Evolutionary conservation across 2,888 invertebrate species (phyloP).

Genomic region (Aleiodes alternator): DNA sequence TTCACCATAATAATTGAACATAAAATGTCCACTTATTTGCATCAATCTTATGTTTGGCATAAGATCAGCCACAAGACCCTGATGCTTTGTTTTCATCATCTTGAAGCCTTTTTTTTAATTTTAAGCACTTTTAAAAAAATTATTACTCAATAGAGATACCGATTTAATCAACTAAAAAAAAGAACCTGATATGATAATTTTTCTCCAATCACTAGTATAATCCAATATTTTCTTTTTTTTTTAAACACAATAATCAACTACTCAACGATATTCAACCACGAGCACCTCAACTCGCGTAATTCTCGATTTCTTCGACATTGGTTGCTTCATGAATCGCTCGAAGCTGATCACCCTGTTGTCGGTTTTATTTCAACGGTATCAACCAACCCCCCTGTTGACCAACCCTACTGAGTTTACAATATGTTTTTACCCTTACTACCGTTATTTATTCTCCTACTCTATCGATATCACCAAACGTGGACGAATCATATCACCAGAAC

Average conservation of each 20-base stretch:
- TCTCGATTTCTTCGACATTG: slow-evolving; percentile 51
- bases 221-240: too few species aligned
- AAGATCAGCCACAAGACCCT: slow-evolving; percentile 88
- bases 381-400: slow-evolving; percentile 18
- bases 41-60: slow-evolving; percentile 89
- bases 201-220: not conserved
- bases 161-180: not conserved
- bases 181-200: not conserved
- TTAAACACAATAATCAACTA: slow-evolving; percentile 7
- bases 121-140: not conserved
- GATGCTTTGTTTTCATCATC: slow-evolving; percentile 79
- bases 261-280: slow-evolving; percentile 28
- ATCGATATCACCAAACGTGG: slow-evolving; percentile 66
- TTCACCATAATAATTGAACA: slow-evolving; percentile 84
- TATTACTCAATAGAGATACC: too few species aligned
- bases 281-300: slow-evolving; percentile 53
- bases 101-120: slow-evolving; percentile 54
- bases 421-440: not conserved
- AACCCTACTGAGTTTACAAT: not conserved
- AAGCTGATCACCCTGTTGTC: not conserved
- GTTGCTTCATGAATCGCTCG: slow-evolving; percentile 36
- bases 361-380: slow-evolving; percentile 19
- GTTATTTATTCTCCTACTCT: slow-evolving; percentile 37
- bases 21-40: slow-evolving; percentile 86
- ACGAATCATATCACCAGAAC: slow-evolving; percentile 65